Evolutionary conservation across 2,797 vertebrate species (phyloP), one percentile per base, ranked within the genome.

Genomic region (Gila robusta): DNA sequence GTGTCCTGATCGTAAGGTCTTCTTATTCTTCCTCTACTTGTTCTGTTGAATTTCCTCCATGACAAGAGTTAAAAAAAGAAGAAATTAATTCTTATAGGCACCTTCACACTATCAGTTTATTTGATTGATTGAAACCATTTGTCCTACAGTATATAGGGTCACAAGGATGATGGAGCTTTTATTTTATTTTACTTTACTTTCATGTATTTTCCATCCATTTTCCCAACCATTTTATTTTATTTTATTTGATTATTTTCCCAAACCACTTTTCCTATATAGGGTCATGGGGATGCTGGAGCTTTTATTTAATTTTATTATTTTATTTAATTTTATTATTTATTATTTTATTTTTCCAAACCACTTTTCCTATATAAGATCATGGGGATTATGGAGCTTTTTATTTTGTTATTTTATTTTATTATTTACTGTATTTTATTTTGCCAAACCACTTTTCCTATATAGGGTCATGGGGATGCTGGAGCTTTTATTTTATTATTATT

Each of bases 41-140:
- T 5, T 35, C 74, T 78, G 52, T 2, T 39, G 32, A 23, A n/a
- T 14, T 14, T 54, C 5, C 1, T 1, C 39, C 49, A 54, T 12
- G 5, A 16, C 32, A 23, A n/a, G 12, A n/a, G 35, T n/a, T 17
- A 26, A 1, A 76, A 23, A 23, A 8, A 32, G 1, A 17, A 2
- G 1, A 17, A 2, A 10, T 5, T 35, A 3, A 0, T 69, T 4
- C 8, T 10, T 21, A 54, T 2, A 4, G 8, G 28, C 28, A 2
- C 37, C 11, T 12, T 2, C 47, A 49, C 47, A 49, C 14, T 49
- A 14, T 4, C 44, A 14, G 12, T 47, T 14, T 47, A 47, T 47
- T 14, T 47, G 11, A 47, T 14, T 16, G 47, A 16, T 49, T 16
- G 14, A 16, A 49, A n/a, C 37, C 59, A n/a, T 23, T 62, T 62